phyloP scores from a whole-genome alignment of 1,140 invertebrate species.

The Latrodectus geometricus region DNA sequence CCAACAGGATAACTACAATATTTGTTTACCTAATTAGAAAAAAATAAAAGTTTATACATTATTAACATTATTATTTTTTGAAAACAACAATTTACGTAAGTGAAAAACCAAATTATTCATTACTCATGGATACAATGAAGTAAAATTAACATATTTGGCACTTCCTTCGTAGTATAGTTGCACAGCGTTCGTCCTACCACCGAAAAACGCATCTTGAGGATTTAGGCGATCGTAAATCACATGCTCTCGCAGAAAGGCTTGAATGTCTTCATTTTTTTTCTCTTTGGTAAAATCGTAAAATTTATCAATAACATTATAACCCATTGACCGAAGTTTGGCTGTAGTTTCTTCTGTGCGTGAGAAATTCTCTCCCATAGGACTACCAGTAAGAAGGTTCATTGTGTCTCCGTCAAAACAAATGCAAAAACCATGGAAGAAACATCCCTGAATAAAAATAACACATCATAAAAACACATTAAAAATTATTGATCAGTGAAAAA shows the following conservation, averaged over 20 bases:
- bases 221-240: background rate
- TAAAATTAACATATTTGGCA: no score
- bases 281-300: background rate
- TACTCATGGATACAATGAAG: no score
- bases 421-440: background rate
- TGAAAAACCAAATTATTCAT: no score
- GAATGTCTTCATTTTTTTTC: background rate
- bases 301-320: background rate
- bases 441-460: background rate
- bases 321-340: background rate
- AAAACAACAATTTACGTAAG: no score
- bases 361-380: background rate
- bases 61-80: no score
- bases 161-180: no score
- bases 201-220: conserved; percentile 18
- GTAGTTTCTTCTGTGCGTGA: background rate
- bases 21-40: no score
- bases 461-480: background rate
- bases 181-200: background rate
- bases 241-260: background rate
- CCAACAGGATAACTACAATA: no score
- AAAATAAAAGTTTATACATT: no score
- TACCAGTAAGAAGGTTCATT: background rate
- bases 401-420: background rate
- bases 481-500: background rate